phyloP scores from a whole-genome alignment of 1,140 invertebrate species.

The Leptopilina boulardi region DNA sequence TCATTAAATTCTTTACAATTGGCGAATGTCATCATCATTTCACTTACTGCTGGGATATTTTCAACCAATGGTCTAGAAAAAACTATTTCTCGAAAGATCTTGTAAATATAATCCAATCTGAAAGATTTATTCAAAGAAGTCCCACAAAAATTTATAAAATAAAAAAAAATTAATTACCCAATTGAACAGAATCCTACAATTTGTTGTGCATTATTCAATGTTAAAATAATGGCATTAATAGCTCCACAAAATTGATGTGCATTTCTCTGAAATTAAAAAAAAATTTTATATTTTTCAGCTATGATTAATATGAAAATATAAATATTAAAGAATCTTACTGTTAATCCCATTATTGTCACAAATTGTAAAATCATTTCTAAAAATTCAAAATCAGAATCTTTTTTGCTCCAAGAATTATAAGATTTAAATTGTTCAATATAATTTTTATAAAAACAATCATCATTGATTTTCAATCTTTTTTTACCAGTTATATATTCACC shows the following conservation, averaged over 20 bases:
- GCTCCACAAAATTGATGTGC: conserved; percentile 73
- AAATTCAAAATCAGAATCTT: conserved; percentile 64
- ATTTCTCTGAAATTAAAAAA: conserved; percentile 65
- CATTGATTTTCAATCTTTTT: conserved; percentile 46
- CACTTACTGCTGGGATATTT: conserved; percentile 59
- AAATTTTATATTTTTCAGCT: not conserved
- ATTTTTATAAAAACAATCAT: conserved; percentile 60
- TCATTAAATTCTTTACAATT: conserved; percentile 47
- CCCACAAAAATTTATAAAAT: not conserved
- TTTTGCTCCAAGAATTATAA: conserved; percentile 65
- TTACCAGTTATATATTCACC: conserved; percentile 69
- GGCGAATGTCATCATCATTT: conserved; percentile 63
- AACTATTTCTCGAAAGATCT: conserved; percentile 70
- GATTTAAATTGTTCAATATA: conserved; percentile 65
- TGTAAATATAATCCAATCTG: conserved; percentile 63
- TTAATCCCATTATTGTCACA: conserved; percentile 60
- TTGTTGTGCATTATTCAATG: conserved; percentile 63
- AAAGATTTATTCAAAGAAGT: conserved; percentile 18
- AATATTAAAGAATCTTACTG: conserved; percentile 57
- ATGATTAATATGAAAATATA: not conserved
- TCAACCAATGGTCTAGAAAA: conserved; percentile 67
- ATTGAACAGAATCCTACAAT: conserved; percentile 59
- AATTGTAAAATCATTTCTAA: conserved; percentile 67
- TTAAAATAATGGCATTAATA: conserved; percentile 63
- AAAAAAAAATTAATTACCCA: conserved; percentile 47